A percentile compares a stretch with the other conserved stretches of the same genome.
Conservation (phyloP, 2,113 vertebrate genomes). For the Dromiciops gliroides region DNA sequence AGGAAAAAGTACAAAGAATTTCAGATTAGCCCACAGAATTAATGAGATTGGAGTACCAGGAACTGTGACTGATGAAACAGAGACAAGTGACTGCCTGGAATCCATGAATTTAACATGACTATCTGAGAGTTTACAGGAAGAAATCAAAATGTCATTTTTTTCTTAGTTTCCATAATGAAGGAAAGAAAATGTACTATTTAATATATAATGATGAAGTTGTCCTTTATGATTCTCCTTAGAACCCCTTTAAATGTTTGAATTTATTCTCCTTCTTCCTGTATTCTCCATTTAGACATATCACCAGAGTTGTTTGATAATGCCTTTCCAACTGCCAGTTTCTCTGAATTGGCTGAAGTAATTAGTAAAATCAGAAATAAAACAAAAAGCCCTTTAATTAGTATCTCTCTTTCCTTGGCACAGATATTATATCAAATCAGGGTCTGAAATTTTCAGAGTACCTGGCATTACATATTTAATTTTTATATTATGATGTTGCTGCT, state of each 20-base stretch:
- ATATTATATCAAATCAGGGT: slow-evolving; percentile 10
- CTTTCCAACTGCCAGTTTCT: slow-evolving; percentile 51
- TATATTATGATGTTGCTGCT: neutral
- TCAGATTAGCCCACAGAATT: neutral
- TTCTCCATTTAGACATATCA: neutral
- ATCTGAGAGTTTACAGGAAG: neutral
- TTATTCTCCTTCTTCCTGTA: slow-evolving; percentile 14
- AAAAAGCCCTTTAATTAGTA: slow-evolving; percentile 64
- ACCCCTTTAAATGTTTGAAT: slow-evolving; percentile 60
- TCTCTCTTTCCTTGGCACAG: slow-evolving; percentile 38
- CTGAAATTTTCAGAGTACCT: neutral
- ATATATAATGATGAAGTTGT: slow-evolving; percentile 27
- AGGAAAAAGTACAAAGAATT: neutral
- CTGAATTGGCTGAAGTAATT: slow-evolving; percentile 74
- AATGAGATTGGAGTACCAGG: neutral
- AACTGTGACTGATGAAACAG: neutral
- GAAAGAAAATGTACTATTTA: neutral
- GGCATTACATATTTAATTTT: neutral
- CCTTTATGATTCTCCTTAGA: slow-evolving; percentile 63
- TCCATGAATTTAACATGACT: neutral
- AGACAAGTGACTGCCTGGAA: slow-evolving; percentile 1
- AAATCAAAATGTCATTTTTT: fast-evolving
- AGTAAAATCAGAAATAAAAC: slow-evolving; percentile 54
- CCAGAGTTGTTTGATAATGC: slow-evolving; percentile 66
- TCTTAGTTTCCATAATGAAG: fast-evolving